Percentiles rank a stretch among this genome's conserved stretches.
Evolutionary conservation across 2,113 vertebrate genomes (phyloP).

Genomic region (Uria lomvia): DNA sequence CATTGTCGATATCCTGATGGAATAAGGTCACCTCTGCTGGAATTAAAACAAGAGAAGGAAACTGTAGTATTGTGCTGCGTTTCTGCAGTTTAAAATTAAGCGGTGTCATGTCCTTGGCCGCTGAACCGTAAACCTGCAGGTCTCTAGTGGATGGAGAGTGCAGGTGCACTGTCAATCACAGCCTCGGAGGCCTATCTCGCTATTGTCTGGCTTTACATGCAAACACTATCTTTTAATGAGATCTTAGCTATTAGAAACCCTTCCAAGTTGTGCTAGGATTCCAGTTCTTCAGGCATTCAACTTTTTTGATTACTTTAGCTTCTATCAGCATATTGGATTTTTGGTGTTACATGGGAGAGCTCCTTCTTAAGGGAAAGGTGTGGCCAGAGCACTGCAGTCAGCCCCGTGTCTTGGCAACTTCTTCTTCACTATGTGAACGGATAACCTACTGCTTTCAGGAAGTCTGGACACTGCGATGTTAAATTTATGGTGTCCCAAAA

Average conservation of each 20-base stretch:
- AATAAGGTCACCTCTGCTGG: not conserved
- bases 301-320: constrained; percentile 66
- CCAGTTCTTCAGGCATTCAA: constrained; percentile 61
- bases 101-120: not conserved
- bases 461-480: not conserved
- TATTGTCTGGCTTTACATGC: constrained; percentile 55
- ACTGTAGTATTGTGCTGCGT: not conserved
- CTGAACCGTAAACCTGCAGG: not conserved
- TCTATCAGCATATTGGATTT: constrained; percentile 58
- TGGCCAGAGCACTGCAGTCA: not conserved
- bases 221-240: constrained; percentile 87
- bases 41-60: not conserved
- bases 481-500: not conserved
- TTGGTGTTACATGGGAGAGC: not conserved
- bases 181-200: not conserved
- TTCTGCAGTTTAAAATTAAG: constrained; percentile 11
- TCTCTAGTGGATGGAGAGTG: constrained; percentile 4
- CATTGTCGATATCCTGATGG: not conserved
- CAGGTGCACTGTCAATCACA: constrained; percentile 41
- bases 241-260: constrained; percentile 80
- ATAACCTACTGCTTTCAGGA: not conserved
- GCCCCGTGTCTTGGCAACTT: not conserved
- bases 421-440: not conserved
- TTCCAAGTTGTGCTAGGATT: constrained; percentile 60
- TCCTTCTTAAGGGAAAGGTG: not conserved